phyloP scores from a whole-genome alignment of 1,140 invertebrate genomes.

The Procambarus virginalis region DNA sequence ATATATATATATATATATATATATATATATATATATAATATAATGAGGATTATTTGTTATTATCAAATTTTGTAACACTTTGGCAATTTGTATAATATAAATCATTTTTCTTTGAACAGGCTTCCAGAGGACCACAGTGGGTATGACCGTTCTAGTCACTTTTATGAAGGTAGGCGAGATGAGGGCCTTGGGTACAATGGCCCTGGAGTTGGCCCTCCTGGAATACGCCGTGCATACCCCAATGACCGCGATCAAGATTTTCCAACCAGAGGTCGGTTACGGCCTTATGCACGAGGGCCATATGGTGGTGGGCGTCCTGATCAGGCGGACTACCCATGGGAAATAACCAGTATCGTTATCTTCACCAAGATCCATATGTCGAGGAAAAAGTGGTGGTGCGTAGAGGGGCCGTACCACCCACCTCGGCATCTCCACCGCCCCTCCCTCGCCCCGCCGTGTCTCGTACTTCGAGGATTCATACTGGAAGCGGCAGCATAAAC shows the following conservation, averaged over 20 bases:
- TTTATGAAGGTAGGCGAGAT: slow-evolving; percentile 73
- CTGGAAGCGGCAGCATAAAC: slow-evolving; percentile 20
- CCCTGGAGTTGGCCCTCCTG: slow-evolving; percentile 71
- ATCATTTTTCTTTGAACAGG: slow-evolving; percentile 71
- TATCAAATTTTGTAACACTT: too few relatives aligned
- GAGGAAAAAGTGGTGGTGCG: slow-evolving; percentile 54
- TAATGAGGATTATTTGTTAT: too few relatives aligned
- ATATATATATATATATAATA: too few relatives aligned
- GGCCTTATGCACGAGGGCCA: slow-evolving; percentile 73
- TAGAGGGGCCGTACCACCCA: slow-evolving; percentile 35
- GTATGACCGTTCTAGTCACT: slow-evolving; percentile 76
- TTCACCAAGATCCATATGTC: slow-evolving; percentile 54
- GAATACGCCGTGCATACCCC: slow-evolving; percentile 71
- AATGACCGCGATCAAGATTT: slow-evolving; percentile 73
- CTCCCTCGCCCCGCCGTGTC: slow-evolving; percentile 70
- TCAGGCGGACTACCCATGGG: slow-evolving; percentile 72
- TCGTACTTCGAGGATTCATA: slow-evolving; percentile 61
- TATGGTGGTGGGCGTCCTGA: slow-evolving; percentile 72
- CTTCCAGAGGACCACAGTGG: slow-evolving; percentile 73
- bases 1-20: too few relatives aligned
- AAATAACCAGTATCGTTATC: slow-evolving; percentile 72
- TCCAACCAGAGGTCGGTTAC: slow-evolving; percentile 71
- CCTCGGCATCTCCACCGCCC: slow-evolving; percentile 70
- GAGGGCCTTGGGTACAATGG: slow-evolving; percentile 66
- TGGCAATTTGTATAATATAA: too few relatives aligned